Evolutionary conservation across 2,113 vertebrate genomes (phyloP).

Genomic region (Brachypteracias leptosomus): DNA sequence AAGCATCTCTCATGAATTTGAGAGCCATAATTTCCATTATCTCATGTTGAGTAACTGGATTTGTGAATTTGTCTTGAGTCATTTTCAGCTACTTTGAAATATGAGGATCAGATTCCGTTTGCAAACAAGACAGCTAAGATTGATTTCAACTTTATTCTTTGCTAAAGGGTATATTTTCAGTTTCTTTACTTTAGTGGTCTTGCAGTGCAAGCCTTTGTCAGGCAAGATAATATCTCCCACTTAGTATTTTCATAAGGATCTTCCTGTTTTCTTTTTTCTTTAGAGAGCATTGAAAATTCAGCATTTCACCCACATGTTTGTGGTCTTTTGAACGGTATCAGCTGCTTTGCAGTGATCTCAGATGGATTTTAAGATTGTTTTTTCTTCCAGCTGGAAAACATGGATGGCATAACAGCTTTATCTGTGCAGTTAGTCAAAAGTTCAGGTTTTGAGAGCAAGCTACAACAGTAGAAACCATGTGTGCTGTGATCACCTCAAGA

Average conservation of each 20-base stretch:
- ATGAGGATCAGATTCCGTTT: constrained; percentile 47
- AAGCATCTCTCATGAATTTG: constrained; percentile 58
- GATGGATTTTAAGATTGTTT: constrained; percentile 37
- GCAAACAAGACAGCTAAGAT: constrained; percentile 48
- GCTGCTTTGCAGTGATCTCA: constrained; percentile 55
- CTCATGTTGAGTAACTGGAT: constrained; percentile 70
- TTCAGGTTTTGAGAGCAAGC: background rate
- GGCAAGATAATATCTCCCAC: constrained; percentile 50
- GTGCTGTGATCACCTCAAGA: background rate
- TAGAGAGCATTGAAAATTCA: constrained; percentile 38
- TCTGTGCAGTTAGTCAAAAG: background rate
- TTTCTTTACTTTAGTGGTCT: constrained; percentile 42
- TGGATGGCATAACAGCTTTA: background rate
- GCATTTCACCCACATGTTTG: constrained; percentile 49
- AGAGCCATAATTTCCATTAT: constrained; percentile 68
- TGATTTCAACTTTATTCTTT: constrained; percentile 41
- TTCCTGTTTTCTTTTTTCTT: constrained; percentile 64
- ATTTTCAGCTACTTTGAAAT: constrained; percentile 68
- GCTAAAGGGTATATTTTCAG: constrained; percentile 54
- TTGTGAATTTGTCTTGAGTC: constrained; percentile 69
- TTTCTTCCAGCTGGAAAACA: background rate
- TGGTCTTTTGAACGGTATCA: constrained; percentile 50
- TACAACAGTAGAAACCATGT: background rate
- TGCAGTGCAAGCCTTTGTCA: constrained; percentile 36
- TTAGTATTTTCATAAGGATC: constrained; percentile 58